These are phyloP conservation scores for Lepidonotus clava DNA, from an alignment of 2,888 invertebrate species.

Conservation along the genomic window DNA sequence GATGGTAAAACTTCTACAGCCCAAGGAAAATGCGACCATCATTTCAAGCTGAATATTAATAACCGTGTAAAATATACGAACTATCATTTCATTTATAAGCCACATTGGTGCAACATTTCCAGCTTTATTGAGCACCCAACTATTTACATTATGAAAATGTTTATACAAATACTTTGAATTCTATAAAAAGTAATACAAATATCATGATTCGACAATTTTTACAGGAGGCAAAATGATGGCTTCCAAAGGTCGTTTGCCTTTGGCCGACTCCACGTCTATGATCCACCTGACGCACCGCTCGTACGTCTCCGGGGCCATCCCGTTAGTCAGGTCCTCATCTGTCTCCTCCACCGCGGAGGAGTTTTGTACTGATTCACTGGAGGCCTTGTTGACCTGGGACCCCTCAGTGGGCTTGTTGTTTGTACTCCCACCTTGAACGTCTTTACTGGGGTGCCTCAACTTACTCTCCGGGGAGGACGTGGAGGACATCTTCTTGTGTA, in stretches of 20 bases:
- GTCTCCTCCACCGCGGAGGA: background rate
- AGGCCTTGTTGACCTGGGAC: background rate
- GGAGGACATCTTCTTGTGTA: background rate
- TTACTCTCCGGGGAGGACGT: background rate
- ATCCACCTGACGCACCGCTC: background rate
- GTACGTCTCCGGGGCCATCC: slow-evolving; percentile 1
- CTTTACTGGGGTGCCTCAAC: no score
- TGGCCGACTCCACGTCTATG: slow-evolving; percentile 19
- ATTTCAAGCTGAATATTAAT: no score
- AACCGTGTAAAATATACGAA: no score
- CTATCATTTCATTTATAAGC: no score
- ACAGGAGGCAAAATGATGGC: background rate
- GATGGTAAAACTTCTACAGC: no score
- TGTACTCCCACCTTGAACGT: background rate
- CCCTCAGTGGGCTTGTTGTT: background rate
- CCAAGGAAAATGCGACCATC: no score
- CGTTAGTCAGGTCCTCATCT: background rate
- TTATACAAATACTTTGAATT: background rate
- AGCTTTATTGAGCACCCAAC: no score
- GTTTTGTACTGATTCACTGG: background rate
- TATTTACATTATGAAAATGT: no score
- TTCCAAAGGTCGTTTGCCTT: slow-evolving; percentile 10
- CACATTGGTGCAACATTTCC: no score
- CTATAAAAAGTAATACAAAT: no score
- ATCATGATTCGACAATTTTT: background rate